Evolutionary conservation across 2,797 vertebrate genomes (phyloP).

Genomic region (Myotis myotis): DNA sequence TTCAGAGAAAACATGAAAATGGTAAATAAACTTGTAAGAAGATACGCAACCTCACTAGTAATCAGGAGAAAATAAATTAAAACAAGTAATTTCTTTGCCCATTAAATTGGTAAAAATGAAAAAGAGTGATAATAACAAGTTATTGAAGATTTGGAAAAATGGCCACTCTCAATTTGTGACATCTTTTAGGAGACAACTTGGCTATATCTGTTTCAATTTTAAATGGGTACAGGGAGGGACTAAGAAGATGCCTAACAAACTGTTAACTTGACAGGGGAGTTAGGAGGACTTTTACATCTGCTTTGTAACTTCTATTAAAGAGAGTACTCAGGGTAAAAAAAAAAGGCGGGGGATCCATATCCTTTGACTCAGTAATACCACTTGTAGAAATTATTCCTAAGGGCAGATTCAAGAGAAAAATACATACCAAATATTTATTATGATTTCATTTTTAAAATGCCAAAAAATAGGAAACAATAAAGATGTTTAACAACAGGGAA

Average conservation of each 20-base stretch:
- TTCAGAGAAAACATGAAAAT: background rate
- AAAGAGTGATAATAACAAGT: background rate
- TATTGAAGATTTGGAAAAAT: background rate
- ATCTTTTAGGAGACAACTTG: background rate
- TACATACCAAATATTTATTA: background rate
- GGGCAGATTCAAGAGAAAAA: background rate
- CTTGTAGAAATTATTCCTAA: slow-evolving; percentile 15
- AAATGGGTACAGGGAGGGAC: background rate
- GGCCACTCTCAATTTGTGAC: background rate
- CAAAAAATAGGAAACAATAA: background rate
- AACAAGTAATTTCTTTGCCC: background rate
- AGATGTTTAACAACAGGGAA: slow-evolving; percentile 4
- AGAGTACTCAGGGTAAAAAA: background rate
- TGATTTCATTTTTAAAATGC: background rate
- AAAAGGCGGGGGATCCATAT: too few species aligned
- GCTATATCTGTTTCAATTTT: background rate
- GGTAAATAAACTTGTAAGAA: background rate
- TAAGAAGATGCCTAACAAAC: background rate
- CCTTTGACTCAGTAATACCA: background rate
- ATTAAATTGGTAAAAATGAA: slow-evolving; percentile 19
- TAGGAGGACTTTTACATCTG: background rate
- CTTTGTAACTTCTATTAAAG: background rate
- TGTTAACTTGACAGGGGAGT: background rate
- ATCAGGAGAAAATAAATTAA: slow-evolving; percentile 35
- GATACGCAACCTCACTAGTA: background rate